Percentiles rank a stretch among this genome's conserved stretches.
Conservation (phyloP, 2,113 vertebrate species). For the Terrapene triunguis region DNA sequence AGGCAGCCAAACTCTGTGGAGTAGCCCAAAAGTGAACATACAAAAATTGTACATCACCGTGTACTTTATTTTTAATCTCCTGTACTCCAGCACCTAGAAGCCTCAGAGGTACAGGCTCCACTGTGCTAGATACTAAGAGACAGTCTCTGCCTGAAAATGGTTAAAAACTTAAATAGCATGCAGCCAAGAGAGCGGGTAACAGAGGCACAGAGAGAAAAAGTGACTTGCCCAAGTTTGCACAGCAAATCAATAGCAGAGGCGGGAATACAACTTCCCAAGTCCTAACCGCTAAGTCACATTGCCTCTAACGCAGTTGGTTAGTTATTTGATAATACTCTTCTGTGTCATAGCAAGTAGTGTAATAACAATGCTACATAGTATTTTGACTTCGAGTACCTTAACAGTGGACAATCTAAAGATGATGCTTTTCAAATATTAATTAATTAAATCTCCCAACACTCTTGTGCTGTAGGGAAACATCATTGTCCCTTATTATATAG, state of each 20-base stretch:
- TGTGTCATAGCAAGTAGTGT: background rate
- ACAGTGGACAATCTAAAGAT: fast-evolving
- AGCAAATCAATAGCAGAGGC: background rate
- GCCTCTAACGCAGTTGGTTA: background rate
- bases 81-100: background rate
- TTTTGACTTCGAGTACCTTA: background rate
- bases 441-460: background rate
- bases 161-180: background rate
- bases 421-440: background rate
- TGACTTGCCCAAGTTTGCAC: background rate
- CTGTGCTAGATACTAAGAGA: background rate
- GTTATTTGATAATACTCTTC: background rate
- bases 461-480: background rate
- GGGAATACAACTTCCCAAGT: background rate
- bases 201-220: background rate
- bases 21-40: background rate
- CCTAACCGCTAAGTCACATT: background rate
- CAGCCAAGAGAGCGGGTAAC: background rate
- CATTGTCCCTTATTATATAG: background rate
- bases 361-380: background rate
- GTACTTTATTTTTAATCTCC: background rate
- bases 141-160: background rate
- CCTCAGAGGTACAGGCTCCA: background rate
- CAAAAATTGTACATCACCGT: background rate
- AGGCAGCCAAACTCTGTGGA: background rate